Base-by-base conservation (phyloP, 2,797 vertebrate genomes). In the Crypturellus tataupa region DNA sequence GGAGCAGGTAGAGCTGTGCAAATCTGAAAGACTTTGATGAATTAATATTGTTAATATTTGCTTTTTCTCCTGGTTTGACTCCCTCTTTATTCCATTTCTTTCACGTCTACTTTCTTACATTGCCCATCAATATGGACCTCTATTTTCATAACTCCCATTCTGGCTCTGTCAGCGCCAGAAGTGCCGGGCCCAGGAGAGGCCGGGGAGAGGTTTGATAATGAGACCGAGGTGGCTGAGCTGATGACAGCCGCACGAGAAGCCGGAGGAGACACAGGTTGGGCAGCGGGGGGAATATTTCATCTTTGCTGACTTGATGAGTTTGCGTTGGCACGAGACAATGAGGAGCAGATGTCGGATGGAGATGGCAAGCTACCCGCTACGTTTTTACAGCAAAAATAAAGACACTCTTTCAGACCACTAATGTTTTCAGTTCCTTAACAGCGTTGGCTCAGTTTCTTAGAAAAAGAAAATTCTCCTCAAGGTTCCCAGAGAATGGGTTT, bases 231-330 rank as follows among this genome's bases (percentile, higher is more conserved):
- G 94, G 94, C 89, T 1, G 2, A 94, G 96, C 95, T 94, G 93
- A 93, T 88, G 89, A 96, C 94, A 96, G 95, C 94, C 91, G 79
- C 80, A 62, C 86, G 89, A 69, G 68, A 64, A 94, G 87, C 85
- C 93, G 88, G 80, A 33, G 87, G 68, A 96, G 91, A 94, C 95
- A 89, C 91, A 83, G 89, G 89, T 82, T 94, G 91, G 85, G 87
- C 91, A 95, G 58, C 12, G 65, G 92, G 77, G 44, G 80, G 93
- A 95, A 92, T 96, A 96, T 95, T 97, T 96, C 91, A 93, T 94
- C 85, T 62, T 82, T 68, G 24, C 83, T 80, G 78, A 96, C 95
- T 95, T 46, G 94, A 95, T 95, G 94, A 95, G 95, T 96, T 97
- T 96, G 95, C 82, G 2, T 87, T 96, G 96, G 89, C 94, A 94